Conservation (phyloP, 2,797 vertebrate species). For the Phyllotis vaccarum region DNA sequence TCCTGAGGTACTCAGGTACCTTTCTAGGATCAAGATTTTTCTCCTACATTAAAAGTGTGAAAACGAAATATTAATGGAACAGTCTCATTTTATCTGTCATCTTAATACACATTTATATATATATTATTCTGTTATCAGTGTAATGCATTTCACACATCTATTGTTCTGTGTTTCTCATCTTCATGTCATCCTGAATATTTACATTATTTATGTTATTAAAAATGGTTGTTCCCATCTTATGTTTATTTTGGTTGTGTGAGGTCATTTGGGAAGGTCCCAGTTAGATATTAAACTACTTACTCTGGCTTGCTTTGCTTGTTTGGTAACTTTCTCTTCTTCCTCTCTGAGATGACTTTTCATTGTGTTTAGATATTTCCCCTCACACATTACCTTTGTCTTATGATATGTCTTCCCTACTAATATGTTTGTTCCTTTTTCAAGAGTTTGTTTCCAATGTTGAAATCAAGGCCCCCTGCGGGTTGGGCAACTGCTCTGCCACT, state of each 20-base stretch:
- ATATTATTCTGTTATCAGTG: neutral
- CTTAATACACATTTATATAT: neutral
- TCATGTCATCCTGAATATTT: neutral
- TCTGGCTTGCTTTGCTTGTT: neutral
- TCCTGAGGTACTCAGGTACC: neutral
- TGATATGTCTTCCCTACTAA: neutral
- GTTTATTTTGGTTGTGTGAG: neutral
- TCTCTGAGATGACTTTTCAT: neutral
- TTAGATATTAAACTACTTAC: neutral
- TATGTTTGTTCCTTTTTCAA: neutral
- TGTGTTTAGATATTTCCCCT: neutral
- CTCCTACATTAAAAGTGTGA: slow-evolving; percentile 39
- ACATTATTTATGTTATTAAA: neutral
- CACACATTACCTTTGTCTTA: neutral
- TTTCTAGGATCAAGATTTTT: slow-evolving; percentile 29
- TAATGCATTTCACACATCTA: neutral
- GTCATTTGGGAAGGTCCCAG: neutral
- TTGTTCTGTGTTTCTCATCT: neutral
- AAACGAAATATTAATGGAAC: neutral
- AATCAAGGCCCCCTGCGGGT: neutral
- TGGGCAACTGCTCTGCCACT: neutral
- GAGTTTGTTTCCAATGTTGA: neutral
- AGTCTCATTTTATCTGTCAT: neutral
- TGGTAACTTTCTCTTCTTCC: neutral
- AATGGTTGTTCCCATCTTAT: neutral